phyloP scores from a whole-genome alignment of 2,888 invertebrate species.

The Ecliptopera silaceata region DNA sequence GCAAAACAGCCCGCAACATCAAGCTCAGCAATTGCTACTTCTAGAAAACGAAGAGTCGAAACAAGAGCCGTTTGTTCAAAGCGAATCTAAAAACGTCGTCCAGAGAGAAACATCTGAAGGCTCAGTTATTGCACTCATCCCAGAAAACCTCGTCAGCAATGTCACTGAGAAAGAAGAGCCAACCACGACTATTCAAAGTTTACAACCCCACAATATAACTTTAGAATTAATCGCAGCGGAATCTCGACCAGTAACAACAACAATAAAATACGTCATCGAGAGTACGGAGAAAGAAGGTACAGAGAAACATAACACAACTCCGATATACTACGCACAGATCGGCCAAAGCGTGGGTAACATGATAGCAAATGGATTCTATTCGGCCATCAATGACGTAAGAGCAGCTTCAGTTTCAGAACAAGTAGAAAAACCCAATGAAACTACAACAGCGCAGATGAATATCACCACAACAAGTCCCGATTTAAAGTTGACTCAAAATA shows the following conservation, averaged over 20 bases:
- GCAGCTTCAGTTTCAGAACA: conserved; percentile 84
- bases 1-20: conserved; percentile 42
- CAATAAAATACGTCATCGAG: conserved; percentile 60
- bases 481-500: conserved; percentile 53
- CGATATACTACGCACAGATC: conserved; percentile 77
- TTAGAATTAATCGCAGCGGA: conserved; percentile 52
- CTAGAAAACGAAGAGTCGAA: conserved; percentile 63
- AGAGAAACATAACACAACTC: conserved; percentile 51
- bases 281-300: conserved; percentile 45
- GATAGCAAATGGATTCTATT: conserved; percentile 76
- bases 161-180: conserved; percentile 55
- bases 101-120: conserved; percentile 71
- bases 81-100: conserved; percentile 61
- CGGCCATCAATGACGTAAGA: conserved; percentile 85
- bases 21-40: conserved; percentile 49
- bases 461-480: conserved; percentile 55
- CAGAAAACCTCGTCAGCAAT: conserved; percentile 56
- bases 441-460: conserved; percentile 43
- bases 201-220: conserved; percentile 55
- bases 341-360: conserved; percentile 66
- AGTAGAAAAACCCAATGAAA: conserved; percentile 81
- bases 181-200: conserved; percentile 39
- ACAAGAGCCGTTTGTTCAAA: conserved; percentile 53
- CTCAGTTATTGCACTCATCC: conserved; percentile 56
- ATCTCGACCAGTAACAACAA: conserved; percentile 59